Evolutionary conservation across 2,797 vertebrate genomes (phyloP).

Genomic region (Epinephelus malabaricus): DNA sequence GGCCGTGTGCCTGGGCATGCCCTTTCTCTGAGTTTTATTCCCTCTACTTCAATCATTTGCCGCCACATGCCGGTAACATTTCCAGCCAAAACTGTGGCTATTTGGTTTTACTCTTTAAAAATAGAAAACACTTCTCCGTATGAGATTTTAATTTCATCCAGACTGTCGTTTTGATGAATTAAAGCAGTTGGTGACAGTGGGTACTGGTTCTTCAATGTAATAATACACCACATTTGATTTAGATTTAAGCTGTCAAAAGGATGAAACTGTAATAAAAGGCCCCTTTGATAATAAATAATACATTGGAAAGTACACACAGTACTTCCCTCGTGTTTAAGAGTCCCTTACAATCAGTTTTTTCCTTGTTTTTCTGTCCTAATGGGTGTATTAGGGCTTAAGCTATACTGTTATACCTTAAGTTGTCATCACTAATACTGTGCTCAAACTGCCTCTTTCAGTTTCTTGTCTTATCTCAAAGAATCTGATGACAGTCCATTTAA

Average conservation of each 20-base stretch:
- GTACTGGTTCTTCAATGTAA: constrained; percentile 30
- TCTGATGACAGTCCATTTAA: constrained; percentile 23
- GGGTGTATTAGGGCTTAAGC: not conserved
- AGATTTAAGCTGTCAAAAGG: constrained; percentile 19
- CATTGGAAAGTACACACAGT: constrained; percentile 27
- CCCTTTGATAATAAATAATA: constrained; percentile 18
- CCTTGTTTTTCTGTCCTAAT: not conserved
- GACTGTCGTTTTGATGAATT: constrained; percentile 22
- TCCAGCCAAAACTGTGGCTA: constrained; percentile 1
- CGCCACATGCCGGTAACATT: not conserved
- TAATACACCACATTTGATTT: constrained; percentile 41
- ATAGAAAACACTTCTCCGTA: not conserved
- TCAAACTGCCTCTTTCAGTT: not conserved
- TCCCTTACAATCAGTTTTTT: not conserved
- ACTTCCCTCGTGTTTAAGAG: constrained; percentile 8
- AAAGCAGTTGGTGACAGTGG: constrained; percentile 16
- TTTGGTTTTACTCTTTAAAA: constrained; percentile 11
- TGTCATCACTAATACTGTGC: not conserved
- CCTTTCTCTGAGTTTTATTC: constrained; percentile 4
- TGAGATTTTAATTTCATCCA: constrained; percentile 23
- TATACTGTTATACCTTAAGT: constrained; percentile 11
- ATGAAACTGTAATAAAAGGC: constrained; percentile 23
- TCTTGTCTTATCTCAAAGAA: constrained; percentile 4
- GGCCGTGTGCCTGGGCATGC: not conserved
- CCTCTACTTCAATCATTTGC: constrained; percentile 2